These are phyloP conservation scores for Drosophila barbarae DNA, from an alignment of 2,888 invertebrate species.

Conservation along the genomic window DNA sequence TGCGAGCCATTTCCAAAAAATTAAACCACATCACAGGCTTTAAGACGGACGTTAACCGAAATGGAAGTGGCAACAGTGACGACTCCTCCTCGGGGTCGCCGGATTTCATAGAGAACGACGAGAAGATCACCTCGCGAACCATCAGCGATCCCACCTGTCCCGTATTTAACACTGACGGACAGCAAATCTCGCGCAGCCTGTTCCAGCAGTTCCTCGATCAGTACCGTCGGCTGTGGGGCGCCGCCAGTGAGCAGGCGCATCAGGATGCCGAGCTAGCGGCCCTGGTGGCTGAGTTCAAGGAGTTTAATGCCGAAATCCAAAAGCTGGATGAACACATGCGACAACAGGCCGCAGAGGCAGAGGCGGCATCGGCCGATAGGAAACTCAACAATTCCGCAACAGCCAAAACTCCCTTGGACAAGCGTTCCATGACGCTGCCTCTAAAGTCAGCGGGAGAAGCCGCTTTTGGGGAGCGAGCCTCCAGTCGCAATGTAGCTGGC, in stretches of 20 bases:
- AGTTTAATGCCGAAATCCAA: conserved; percentile 77
- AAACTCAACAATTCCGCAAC: conserved; percentile 62
- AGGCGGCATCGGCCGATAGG: conserved; percentile 54
- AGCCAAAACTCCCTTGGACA: conserved; percentile 71
- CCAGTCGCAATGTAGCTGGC: conserved; percentile 79
- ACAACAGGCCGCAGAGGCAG: conserved; percentile 48
- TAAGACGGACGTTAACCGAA: conserved; percentile 77
- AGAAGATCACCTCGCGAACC: conserved; percentile 81
- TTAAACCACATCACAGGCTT: conserved; percentile 82
- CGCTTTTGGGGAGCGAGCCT: conserved; percentile 42
- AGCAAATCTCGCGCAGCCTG: conserved; percentile 86
- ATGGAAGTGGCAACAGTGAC: conserved; percentile 52
- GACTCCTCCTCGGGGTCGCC: conserved; percentile 49
- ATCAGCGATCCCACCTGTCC: conserved; percentile 90
- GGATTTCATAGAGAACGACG: conserved; percentile 71
- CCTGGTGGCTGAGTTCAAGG: conserved; percentile 71
- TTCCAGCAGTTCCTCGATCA: conserved; percentile 85
- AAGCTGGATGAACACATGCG: conserved; percentile 79
- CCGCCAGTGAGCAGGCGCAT: conserved; percentile 67
- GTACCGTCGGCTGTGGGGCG: conserved; percentile 82
- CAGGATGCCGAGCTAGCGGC: conserved; percentile 71
- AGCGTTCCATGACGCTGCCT: conserved; percentile 83
- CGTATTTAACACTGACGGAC: conserved; percentile 87
- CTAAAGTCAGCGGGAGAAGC: conserved; percentile 83
- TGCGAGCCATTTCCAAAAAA: conserved; percentile 82